Evolutionary conservation across 2,113 vertebrate genomes (phyloP), one percentile per base, ranked within the genome.

Genomic region (Phycodurus eques): DNA sequence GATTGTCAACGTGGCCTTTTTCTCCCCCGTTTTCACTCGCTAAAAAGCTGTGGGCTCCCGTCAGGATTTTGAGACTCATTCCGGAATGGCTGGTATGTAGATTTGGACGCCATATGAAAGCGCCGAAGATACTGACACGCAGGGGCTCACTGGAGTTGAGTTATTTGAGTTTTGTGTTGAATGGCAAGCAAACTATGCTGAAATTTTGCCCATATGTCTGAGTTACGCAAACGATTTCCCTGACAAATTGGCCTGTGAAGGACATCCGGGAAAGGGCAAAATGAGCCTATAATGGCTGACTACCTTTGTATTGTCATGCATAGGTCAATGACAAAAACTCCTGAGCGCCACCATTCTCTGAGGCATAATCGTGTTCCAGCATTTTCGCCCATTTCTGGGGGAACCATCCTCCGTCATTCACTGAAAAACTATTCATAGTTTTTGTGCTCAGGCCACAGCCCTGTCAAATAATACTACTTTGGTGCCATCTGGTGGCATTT

Each of bases 1-100:
- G 49, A 83, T 86, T 82, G 87, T 87, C 67, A 77, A 80, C 74
- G 83, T 81, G 59, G 59, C 59, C 31, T 8, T 57, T 22, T 6
- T 12, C 27, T 6, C 13, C 57, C 13, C 31, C 31, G 15, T 1
- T 60, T 60, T 33, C 27, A 35, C 56, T 60, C 80, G 72, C 71
- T 0, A 74, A 51, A 74, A 74, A 68, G 57, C 76, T 62, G 73
- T 0, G 12, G 47, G 71, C 80, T 82, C 66, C 78, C 72, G 72
- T 80, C 77, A 42, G 70, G 57, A 44, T 70, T 67, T 65, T 31
- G 19, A 44, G 43, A 71, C 35, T 75, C 35, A n/a, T 61, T 61
- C 59, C 31, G 59, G 59, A 61, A 61, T 61, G 59, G 59, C 33
- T 61, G 15, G 57, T 17, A 12, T 60, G 33, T 67, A 46, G 27